phyloP scores from a whole-genome alignment of 2,888 invertebrate genomes.

The Dugesia japonica region DNA sequence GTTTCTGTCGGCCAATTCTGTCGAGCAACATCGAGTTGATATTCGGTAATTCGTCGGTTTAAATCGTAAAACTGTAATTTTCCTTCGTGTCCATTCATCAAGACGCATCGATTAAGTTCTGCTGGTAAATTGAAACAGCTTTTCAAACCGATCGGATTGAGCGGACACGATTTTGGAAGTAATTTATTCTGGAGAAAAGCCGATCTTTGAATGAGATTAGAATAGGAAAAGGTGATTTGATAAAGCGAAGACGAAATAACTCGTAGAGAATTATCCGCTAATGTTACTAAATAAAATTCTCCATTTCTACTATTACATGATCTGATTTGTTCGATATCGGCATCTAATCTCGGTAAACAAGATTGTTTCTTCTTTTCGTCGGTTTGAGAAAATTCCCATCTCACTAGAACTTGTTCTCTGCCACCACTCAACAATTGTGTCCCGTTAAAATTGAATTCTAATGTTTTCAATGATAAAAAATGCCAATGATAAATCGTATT shows the following conservation, averaged over 20 bases:
- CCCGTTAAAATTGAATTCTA: neutral
- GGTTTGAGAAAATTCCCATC: neutral
- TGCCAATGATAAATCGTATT: neutral
- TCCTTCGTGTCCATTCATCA: neutral
- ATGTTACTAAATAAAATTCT: neutral
- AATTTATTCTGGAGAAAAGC: neutral
- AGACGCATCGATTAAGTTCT: neutral
- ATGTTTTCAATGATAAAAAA: neutral
- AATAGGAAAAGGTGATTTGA: neutral
- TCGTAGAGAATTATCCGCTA: neutral
- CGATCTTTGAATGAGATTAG: neutral
- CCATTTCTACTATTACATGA: neutral
- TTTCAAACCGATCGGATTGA: neutral
- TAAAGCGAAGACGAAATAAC: neutral
- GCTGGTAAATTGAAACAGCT: neutral
- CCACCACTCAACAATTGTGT: neutral
- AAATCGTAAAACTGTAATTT: conserved; percentile 1
- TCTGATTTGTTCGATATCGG: neutral
- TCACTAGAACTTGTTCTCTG: neutral
- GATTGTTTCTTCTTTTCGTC: neutral
- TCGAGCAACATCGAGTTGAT: neutral
- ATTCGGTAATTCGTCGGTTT: neutral
- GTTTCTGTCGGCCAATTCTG: neutral
- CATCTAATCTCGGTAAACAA: neutral
- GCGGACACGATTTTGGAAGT: neutral